Conservation (phyloP, 2,888 invertebrate genomes). For the Cabera pusaria region DNA sequence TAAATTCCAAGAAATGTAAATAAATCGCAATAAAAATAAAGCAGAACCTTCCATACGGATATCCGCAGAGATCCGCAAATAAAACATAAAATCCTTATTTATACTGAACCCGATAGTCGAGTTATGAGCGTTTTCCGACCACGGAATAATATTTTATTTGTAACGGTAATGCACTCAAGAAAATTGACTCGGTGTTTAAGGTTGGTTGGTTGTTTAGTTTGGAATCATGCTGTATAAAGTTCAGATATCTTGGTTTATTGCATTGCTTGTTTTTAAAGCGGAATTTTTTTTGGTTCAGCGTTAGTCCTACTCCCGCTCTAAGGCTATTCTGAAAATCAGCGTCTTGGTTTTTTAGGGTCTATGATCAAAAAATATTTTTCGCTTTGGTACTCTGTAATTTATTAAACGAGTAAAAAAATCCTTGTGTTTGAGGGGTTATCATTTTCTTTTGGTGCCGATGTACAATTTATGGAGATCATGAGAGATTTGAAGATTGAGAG, state of each 20-base stretch:
- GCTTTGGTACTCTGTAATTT: too few relatives aligned
- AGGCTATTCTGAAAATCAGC: too few relatives aligned
- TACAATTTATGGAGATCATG: too few relatives aligned
- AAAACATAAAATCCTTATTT: conserved; percentile 54
- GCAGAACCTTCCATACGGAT: conserved; percentile 36
- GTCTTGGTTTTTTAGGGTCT: too few relatives aligned
- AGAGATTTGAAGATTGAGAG: too few relatives aligned
- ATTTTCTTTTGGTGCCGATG: too few relatives aligned
- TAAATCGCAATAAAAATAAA: conserved; percentile 38
- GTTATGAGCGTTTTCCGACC: conserved; percentile 42
- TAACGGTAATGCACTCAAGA: conserved; percentile 58
- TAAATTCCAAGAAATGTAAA: conserved; percentile 30
- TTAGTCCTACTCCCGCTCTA: too few relatives aligned
- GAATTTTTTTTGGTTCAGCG: too few relatives aligned
- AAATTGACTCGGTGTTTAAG: conserved; percentile 49
- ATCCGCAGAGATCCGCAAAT: conserved; percentile 47
- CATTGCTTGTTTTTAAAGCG: too few relatives aligned
- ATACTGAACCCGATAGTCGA: conserved; percentile 41
- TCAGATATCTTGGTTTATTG: not conserved
- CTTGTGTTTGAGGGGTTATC: too few relatives aligned
- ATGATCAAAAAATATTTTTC: too few relatives aligned
- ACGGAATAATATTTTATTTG: conserved; percentile 50
- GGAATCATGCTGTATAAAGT: conserved; percentile 4
- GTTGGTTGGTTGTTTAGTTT: conserved; percentile 2
- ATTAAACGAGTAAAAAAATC: too few relatives aligned